Percentiles rank a stretch among this genome's conserved stretches.
Evolutionary conservation across 2,888 invertebrate species (phyloP).

Genomic region (Leptinotarsa peninsularis): DNA sequence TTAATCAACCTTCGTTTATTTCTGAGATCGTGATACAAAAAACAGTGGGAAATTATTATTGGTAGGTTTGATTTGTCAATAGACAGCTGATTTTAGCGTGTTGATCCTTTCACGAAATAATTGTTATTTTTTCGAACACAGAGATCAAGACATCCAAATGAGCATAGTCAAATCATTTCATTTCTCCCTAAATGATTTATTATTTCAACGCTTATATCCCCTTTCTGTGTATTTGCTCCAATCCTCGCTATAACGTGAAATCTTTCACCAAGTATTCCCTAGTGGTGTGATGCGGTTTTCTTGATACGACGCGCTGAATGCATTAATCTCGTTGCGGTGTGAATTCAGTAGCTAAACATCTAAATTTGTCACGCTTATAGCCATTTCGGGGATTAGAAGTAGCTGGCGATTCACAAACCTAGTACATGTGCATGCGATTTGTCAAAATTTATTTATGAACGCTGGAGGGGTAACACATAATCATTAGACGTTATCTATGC

Average conservation of each 20-base stretch:
- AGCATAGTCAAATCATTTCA: background rate
- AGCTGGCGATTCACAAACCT: constrained; percentile 10
- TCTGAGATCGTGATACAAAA: too few relatives aligned
- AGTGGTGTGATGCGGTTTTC: constrained; percentile 40
- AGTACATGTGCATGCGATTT: constrained; percentile 11
- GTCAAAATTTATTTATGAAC: constrained; percentile 5
- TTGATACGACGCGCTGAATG: constrained; percentile 45
- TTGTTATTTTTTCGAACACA: too few relatives aligned
- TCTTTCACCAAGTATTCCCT: constrained; percentile 34
- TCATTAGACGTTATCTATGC: background rate
- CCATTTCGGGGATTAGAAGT: constrained; percentile 36
- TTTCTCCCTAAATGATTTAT: background rate
- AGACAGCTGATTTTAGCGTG: too few relatives aligned
- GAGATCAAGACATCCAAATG: too few relatives aligned
- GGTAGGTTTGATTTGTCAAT: too few relatives aligned
- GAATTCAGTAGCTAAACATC: constrained; percentile 47
- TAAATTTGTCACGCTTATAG: constrained; percentile 49
- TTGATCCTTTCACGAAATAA: too few relatives aligned
- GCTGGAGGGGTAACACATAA: background rate
- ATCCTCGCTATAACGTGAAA: constrained; percentile 36
- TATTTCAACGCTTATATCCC: background rate
- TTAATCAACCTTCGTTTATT: too few relatives aligned
- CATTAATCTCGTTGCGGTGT: constrained; percentile 48
- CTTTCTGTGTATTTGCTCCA: constrained; percentile 42
- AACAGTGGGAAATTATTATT: too few relatives aligned